Evolutionary conservation across 2,797 vertebrate species (phyloP), one percentile per base, ranked within the genome.

Genomic region (Gymnothorax reevesii): DNA sequence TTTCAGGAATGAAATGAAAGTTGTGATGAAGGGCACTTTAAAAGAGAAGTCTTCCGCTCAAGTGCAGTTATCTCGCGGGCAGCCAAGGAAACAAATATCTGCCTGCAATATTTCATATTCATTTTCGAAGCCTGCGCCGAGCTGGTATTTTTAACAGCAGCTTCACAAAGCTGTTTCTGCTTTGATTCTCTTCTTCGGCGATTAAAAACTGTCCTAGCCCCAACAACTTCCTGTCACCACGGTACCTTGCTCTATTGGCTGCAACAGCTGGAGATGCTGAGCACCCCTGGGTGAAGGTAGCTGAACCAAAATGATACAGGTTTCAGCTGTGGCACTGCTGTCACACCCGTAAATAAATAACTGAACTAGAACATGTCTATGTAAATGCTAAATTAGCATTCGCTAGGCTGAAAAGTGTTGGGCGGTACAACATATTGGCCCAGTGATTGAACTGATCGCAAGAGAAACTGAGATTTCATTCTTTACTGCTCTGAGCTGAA

Each of bases 1-100:
- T 91, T 93, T 86, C 88, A 93, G 84, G 42, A 80, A 57, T 73
- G 87, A 84, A 69, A 83, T 82, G 88, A 88, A 87, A 88, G 87
- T 90, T 69, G 17, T 57, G 83, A 87, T 89, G 87, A 90, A 88
- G 86, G 87, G 85, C 86, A 88, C 83, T 86, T 89, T 83, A 87
- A 87, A 85, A 84, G 84, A 77, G 84, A 86, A 86, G 85, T 83
- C 59, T 66, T 86, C 71, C 64, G 69, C 87, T 90, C 86, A 73
- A 83, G 33, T 84, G 77, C 83, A 33, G 86, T 82, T 87, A 64
- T 87, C 84, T 88, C 57, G 20, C 17, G 85, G 77, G 73, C 71
- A 86, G 85, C 80, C 83, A 42, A 75, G n/a, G 69, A 83, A 87
- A 69, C 12, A 84, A 64, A 86, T 82, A 87, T 86, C 73, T 55